Evolutionary conservation across 2,888 invertebrate genomes (phyloP).

Genomic region (Brachynemurus nebulosus): DNA sequence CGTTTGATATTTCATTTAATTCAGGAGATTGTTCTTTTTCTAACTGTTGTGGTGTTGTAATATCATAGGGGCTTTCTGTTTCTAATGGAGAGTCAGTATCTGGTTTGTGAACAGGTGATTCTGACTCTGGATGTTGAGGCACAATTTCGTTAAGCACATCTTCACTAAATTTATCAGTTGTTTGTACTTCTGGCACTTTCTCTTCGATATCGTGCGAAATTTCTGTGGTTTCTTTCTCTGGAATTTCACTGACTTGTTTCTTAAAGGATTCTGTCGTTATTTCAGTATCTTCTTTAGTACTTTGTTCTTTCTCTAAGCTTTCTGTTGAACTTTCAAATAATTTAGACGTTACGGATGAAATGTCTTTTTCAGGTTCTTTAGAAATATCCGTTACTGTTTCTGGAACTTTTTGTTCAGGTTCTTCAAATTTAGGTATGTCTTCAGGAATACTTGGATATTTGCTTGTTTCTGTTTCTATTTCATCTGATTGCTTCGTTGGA

Average conservation of each 20-base stretch:
- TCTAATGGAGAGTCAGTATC: background rate
- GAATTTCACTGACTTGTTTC: background rate
- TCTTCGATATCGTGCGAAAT: background rate
- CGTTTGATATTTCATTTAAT: conserved; percentile 11
- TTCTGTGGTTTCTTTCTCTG: background rate
- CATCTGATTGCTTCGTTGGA: background rate
- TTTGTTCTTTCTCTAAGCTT: background rate
- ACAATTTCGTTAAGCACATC: background rate
- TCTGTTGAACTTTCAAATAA: background rate
- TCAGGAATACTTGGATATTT: no score
- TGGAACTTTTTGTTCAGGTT: conserved; percentile 1
- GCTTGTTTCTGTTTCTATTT: no score
- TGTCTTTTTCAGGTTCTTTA: no score
- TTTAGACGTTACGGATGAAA: no score
- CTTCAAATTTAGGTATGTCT: background rate
- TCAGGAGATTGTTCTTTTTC: conserved; percentile 11
- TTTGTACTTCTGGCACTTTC: no score
- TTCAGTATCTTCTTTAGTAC: background rate
- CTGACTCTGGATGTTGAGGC: conserved; percentile 10
- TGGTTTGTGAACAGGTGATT: no score
- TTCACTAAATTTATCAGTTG: background rate
- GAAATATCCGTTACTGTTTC: conserved; percentile 13
- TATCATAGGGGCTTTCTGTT: conserved; percentile 11
- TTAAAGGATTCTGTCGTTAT: background rate
- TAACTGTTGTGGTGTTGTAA: no score